Evolutionary conservation across 2,888 invertebrate genomes (phyloP).

Genomic region (Platycheirus rosarum): DNA sequence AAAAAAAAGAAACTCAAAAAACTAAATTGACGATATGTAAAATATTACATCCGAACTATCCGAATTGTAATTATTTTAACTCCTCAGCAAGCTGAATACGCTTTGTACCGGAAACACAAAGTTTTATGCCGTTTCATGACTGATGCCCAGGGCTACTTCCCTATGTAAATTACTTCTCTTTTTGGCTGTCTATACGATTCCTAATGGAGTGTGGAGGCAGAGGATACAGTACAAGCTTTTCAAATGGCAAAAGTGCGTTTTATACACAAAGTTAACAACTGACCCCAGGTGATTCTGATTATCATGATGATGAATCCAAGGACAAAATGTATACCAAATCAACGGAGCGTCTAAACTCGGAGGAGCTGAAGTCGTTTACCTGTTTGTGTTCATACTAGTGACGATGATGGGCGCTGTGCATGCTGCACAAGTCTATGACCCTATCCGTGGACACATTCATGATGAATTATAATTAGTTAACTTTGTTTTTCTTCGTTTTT

Average conservation of each 20-base stretch:
- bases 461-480: slow-evolving; percentile 54
- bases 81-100: background rate
- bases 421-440: slow-evolving; percentile 39
- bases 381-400: slow-evolving; percentile 22
- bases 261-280: slow-evolving; percentile 26
- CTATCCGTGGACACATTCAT: slow-evolving; percentile 39
- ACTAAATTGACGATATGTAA: too few species aligned
- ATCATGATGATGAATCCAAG: slow-evolving; percentile 14
- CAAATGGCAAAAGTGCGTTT: slow-evolving; percentile 43
- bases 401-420: background rate
- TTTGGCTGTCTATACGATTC: slow-evolving; percentile 26
- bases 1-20: too few species aligned
- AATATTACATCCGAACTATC: too few species aligned
- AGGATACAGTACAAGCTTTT: slow-evolving; percentile 23
- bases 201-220: slow-evolving; percentile 29
- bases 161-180: slow-evolving; percentile 53
- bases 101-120: slow-evolving; percentile 46
- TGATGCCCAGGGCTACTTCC: slow-evolving; percentile 46
- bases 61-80: slow-evolving; percentile 5
- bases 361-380: slow-evolving; percentile 47
- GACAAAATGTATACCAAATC: slow-evolving; percentile 37
- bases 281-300: slow-evolving; percentile 16
- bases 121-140: slow-evolving; percentile 9
- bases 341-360: slow-evolving; percentile 36
- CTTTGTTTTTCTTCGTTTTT: slow-evolving; percentile 19